Conservation (phyloP, 2,113 vertebrate species). For the Dermatemys mawii region DNA sequence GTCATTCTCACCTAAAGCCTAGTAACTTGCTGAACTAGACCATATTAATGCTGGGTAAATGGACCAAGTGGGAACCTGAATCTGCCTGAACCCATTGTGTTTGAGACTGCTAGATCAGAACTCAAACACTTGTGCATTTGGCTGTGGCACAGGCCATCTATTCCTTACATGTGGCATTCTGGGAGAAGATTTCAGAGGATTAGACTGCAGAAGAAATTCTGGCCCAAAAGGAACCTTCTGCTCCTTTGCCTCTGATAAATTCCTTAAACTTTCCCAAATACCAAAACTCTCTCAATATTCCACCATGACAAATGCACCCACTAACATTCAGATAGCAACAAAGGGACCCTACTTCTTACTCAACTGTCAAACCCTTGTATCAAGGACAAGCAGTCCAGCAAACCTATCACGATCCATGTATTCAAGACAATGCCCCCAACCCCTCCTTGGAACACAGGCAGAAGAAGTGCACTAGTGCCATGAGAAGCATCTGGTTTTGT, state of each 20-base stretch:
- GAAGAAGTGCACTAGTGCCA: neutral
- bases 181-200: neutral
- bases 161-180: slow-evolving; percentile 2
- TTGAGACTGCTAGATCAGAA: slow-evolving; percentile 20
- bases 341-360: neutral
- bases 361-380: neutral
- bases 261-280: neutral
- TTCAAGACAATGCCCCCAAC: neutral
- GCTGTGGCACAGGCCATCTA: neutral
- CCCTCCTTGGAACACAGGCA: neutral
- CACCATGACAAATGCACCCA: neutral
- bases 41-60: slow-evolving; percentile 38
- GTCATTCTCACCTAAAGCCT: neutral
- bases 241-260: neutral
- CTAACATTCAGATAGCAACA: neutral
- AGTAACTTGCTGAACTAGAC: neutral
- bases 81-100: slow-evolving; percentile 45
- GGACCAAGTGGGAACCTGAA: slow-evolving; percentile 42
- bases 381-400: neutral
- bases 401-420: neutral
- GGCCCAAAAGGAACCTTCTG: neutral
- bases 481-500: neutral
- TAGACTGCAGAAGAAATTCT: neutral
- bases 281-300: accelerated
- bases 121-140: neutral